phyloP scores from a whole-genome alignment of 2,888 invertebrate genomes.

The Ectemnius lituratus region DNA sequence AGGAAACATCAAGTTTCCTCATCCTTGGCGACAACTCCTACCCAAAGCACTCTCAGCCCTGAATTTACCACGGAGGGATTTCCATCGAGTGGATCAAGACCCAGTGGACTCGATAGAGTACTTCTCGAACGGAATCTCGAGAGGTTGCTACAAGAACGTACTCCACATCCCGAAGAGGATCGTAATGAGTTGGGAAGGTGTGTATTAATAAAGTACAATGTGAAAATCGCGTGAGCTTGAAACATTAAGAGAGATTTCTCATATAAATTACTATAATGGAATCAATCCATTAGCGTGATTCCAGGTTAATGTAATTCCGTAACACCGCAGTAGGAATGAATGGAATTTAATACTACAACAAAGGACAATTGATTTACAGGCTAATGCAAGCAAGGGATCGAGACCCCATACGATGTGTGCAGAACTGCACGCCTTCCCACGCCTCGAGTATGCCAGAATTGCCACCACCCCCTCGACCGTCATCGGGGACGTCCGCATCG shows the following conservation, averaged over 20 bases:
- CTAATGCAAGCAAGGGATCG: conserved; percentile 80
- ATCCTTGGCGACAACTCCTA: conserved; percentile 73
- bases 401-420: conserved; percentile 79
- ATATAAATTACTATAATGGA: too few relatives aligned
- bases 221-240: too few relatives aligned
- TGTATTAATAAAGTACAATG: background rate
- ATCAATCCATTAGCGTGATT: too few relatives aligned
- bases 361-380: conserved; percentile 69
- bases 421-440: conserved; percentile 75
- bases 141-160: conserved; percentile 80
- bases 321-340: too few relatives aligned
- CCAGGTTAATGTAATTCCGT: too few relatives aligned
- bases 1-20: conserved; percentile 76
- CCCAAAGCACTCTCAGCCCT: conserved; percentile 62
- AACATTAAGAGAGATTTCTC: too few relatives aligned
- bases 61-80: conserved; percentile 61
- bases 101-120: conserved; percentile 83
- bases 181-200: conserved; percentile 73
- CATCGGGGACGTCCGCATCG: conserved; percentile 56
- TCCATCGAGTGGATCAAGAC: conserved; percentile 63
- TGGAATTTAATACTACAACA: background rate
- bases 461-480: conserved; percentile 74
- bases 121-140: conserved; percentile 85
- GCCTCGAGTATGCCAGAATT: conserved; percentile 84
- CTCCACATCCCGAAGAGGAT: conserved; percentile 70